A percentile compares a stretch with the other conserved stretches of the same genome.
phyloP scores from a whole-genome alignment of 2,113 vertebrate genomes.

The Empidonax alnorum region DNA sequence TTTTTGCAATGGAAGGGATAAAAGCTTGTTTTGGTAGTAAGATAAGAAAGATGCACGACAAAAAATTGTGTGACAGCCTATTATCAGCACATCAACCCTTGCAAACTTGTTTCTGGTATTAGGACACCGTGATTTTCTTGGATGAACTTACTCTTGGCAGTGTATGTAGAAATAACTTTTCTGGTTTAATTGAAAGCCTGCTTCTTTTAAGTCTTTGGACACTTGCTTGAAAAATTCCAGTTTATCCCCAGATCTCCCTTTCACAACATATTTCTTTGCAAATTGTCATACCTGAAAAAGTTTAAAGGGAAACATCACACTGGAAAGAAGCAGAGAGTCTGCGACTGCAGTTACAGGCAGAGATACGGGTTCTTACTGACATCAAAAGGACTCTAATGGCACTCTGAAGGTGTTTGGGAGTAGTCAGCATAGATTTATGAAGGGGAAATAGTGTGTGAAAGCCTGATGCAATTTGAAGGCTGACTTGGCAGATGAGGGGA shows the following conservation, averaged over 20 bases:
- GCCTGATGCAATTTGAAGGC: neutral
- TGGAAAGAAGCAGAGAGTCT: neutral
- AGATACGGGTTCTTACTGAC: neutral
- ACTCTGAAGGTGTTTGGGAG: neutral
- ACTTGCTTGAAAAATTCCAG: neutral
- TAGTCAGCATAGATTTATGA: neutral
- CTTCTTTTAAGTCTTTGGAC: neutral
- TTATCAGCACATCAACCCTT: neutral
- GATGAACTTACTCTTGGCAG: neutral
- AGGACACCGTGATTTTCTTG: neutral
- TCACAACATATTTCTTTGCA: neutral
- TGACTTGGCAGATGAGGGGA: neutral
- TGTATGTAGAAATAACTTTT: neutral
- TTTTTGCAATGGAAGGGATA: neutral
- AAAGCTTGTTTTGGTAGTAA: neutral
- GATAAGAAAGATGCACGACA: neutral
- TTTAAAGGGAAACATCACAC: neutral
- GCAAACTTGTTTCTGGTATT: neutral
- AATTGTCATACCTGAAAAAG: neutral
- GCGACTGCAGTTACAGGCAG: neutral
- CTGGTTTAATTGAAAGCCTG: neutral
- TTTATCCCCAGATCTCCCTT: neutral
- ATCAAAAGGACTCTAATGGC: neutral
- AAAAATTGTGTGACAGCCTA: neutral
- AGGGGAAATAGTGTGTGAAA: neutral